Evolutionary conservation across 2,888 invertebrate species (phyloP).

Genomic region (Venusia cambrica): DNA sequence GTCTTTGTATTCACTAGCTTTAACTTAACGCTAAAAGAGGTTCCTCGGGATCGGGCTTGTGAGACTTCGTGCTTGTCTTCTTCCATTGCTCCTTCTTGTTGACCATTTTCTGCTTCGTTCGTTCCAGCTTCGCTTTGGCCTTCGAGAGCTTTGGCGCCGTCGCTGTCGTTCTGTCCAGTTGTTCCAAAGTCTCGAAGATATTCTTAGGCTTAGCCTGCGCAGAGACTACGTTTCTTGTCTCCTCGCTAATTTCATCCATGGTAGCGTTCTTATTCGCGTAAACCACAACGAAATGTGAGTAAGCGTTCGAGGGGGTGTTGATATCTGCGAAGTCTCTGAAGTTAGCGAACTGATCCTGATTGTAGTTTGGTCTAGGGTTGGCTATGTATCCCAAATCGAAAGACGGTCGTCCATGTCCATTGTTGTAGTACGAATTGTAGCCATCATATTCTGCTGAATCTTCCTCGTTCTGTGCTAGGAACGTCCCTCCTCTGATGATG

Average conservation of each 20-base stretch:
- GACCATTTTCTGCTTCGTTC: slow-evolving; percentile 64
- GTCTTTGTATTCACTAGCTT: slow-evolving; percentile 69
- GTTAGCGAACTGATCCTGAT: slow-evolving; percentile 92
- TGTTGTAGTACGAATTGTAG: slow-evolving; percentile 83
- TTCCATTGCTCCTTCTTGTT: slow-evolving; percentile 74
- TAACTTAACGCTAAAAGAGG: slow-evolving; percentile 86
- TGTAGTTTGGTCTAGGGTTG: slow-evolving; percentile 88
- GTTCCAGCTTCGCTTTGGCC: slow-evolving; percentile 84
- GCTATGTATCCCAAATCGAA: slow-evolving; percentile 80
- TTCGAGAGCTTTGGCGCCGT: slow-evolving; percentile 74
- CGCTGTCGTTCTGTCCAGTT: slow-evolving; percentile 83
- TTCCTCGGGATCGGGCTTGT: slow-evolving; percentile 80
- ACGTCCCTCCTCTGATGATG: slow-evolving; percentile 92
- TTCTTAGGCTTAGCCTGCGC: slow-evolving; percentile 83
- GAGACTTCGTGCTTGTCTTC: slow-evolving; percentile 60
- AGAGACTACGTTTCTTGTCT: slow-evolving; percentile 62
- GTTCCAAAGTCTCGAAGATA: slow-evolving; percentile 89
- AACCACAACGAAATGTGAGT: slow-evolving; percentile 91
- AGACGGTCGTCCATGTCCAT: slow-evolving; percentile 87
- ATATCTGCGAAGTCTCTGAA: slow-evolving; percentile 95
- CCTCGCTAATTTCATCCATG: slow-evolving; percentile 74
- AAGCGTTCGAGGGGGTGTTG: slow-evolving; percentile 91
- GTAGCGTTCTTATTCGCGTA: slow-evolving; percentile 91
- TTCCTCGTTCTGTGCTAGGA: slow-evolving; percentile 88
- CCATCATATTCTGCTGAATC: slow-evolving; percentile 77